Conservation (phyloP, 2,113 vertebrate species). For the Diphyllodes magnificus region DNA sequence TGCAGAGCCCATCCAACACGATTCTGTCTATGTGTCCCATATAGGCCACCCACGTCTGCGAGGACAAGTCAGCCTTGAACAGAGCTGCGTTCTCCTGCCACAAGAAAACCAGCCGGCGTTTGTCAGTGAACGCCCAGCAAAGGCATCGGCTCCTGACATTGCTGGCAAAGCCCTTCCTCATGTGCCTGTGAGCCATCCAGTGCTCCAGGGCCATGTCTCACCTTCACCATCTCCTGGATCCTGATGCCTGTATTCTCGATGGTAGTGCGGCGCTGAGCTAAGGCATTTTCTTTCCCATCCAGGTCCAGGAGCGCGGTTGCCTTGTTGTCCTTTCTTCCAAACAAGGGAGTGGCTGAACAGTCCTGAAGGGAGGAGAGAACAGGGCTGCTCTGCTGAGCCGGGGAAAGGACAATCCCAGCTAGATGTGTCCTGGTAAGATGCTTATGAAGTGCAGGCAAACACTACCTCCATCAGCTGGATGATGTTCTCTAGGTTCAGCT, state of each 20-base stretch:
- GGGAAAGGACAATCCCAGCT: background rate
- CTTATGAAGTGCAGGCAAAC: background rate
- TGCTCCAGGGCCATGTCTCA: background rate
- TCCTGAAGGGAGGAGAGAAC: slow-evolving; percentile 3
- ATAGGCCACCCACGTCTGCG: slow-evolving; percentile 64
- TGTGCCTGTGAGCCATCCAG: rapidly evolving
- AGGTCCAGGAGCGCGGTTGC: slow-evolving; percentile 66
- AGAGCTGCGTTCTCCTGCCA: slow-evolving; percentile 75
- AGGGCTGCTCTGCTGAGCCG: background rate
- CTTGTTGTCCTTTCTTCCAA: slow-evolving; percentile 74
- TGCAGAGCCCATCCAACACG: slow-evolving; percentile 66
- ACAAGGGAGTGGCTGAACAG: slow-evolving; percentile 67
- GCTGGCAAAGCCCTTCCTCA: rapidly evolving
- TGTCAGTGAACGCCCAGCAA: background rate
- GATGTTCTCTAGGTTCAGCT: slow-evolving; percentile 68
- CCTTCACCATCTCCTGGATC: slow-evolving; percentile 66
- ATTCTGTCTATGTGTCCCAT: slow-evolving; percentile 56
- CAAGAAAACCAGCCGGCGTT: rapidly evolving
- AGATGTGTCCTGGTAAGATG: rapidly evolving
- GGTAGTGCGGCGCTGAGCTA: slow-evolving; percentile 37
- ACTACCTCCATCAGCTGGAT: slow-evolving; percentile 68
- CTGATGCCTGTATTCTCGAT: slow-evolving; percentile 25
- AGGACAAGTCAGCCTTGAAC: slow-evolving; percentile 45
- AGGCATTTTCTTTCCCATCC: background rate
- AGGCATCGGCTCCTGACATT: rapidly evolving